These are phyloP conservation scores for Diogma glabrata DNA, from an alignment of 2,888 invertebrate species.

Conservation along the genomic window DNA sequence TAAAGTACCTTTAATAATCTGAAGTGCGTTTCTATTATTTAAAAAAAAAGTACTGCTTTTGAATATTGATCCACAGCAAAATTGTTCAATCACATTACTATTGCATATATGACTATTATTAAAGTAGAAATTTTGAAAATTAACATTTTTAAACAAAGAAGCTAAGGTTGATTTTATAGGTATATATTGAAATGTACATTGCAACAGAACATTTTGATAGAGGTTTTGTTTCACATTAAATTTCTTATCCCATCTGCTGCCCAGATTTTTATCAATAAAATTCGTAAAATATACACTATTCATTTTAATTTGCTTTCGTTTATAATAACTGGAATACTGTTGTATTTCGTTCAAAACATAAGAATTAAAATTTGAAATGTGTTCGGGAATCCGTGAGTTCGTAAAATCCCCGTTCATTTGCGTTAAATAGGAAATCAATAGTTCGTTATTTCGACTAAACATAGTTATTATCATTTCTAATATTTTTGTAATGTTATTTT, in stretches of 20 bases:
- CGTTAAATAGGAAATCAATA: not conserved
- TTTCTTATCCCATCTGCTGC: not conserved
- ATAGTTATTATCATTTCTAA: too few species aligned
- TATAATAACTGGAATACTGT: not conserved
- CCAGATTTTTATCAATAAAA: not conserved
- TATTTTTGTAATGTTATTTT: too few species aligned
- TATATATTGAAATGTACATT: not conserved
- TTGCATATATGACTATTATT: not conserved
- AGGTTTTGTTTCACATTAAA: not conserved
- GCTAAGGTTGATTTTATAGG: not conserved
- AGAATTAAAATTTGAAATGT: not conserved
- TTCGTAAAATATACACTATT: not conserved
- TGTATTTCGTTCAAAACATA: not conserved
- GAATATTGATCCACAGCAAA: not conserved
- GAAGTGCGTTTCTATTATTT: not conserved
- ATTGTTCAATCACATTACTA: not conserved
- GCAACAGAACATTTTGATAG: not conserved
- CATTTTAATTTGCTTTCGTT: not conserved
- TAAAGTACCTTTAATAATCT: constrained; percentile 16
- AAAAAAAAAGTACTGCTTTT: not conserved
- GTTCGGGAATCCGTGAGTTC: not conserved
- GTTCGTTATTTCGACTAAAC: not conserved
- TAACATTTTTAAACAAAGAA: not conserved
- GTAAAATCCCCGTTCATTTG: not conserved
- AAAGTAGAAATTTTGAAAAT: not conserved